These are phyloP conservation scores for Nycticebus coucang DNA, from an alignment of 2,113 vertebrate genomes.

Conservation along the genomic window DNA sequence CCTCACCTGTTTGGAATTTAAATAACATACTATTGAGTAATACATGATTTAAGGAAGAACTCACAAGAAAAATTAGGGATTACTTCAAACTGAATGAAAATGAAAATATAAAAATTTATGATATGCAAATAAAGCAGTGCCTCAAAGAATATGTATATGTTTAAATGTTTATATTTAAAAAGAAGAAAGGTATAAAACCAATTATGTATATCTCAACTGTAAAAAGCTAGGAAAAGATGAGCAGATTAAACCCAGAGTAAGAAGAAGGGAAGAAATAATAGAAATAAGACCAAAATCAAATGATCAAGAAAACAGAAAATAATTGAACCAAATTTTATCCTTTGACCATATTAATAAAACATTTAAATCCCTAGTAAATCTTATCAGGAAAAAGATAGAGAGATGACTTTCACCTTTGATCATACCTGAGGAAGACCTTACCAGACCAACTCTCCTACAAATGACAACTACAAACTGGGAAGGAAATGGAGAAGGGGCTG, in stretches of 20 bases:
- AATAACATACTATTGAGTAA: neutral
- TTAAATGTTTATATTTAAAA: neutral
- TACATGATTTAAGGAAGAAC: neutral
- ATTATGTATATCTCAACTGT: neutral
- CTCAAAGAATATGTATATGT: neutral
- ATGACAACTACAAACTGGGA: neutral
- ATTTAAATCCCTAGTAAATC: neutral
- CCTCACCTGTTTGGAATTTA: neutral
- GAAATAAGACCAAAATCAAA: neutral
- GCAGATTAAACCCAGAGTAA: neutral
- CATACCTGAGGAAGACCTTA: neutral
- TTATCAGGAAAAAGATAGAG: neutral
- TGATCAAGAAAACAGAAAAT: neutral
- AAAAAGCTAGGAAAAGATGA: neutral
- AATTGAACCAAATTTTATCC: neutral
- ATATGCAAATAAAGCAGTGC: neutral
- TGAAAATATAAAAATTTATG: neutral
- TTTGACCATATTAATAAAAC: slow-evolving; percentile 5
- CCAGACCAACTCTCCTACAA: neutral
- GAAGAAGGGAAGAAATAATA: neutral
- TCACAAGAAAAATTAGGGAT: neutral
- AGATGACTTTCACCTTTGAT: neutral
- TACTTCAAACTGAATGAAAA: neutral
- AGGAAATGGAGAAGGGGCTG: neutral
- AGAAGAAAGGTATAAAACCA: neutral